Evolutionary conservation across 2,888 invertebrate species (phyloP), one percentile per base, ranked within the genome.

Genomic region (Itoplectis maculator): DNA sequence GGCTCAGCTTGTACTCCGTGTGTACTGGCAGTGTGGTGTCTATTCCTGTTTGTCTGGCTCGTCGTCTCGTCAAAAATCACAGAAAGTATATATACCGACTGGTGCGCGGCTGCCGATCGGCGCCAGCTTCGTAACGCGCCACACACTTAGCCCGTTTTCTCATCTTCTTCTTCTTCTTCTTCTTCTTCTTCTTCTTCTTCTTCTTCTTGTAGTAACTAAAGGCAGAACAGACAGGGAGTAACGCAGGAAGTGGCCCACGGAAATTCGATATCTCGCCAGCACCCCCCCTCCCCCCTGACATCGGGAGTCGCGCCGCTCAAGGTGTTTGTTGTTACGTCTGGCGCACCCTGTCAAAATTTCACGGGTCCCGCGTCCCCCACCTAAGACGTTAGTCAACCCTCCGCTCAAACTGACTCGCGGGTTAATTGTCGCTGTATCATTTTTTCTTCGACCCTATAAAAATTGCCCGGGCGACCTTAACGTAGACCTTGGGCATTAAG

Each of bases 271-370:
- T 61, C 40, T 61, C 35, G 18, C n/a, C 37, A 37, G 37, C 37
- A 9, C 37, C 37, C 37, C 15, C 35, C 56, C 37, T n/a, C n/a
- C n/a, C n/a, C n/a, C n/a, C n/a, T n/a, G n/a, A n/a, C n/a, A n/a
- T 35, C 37, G 15, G 35, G 40, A 37, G 37, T 40, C 61, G 61
- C 80, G 29, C 29, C 5, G 29, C 82, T 79, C 84, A 88, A 85
- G 87, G 86, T 89, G 89, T 90, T 91, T 89, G 89, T 90, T 90
- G 88, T 90, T 88, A 88, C 87, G 86, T 89, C 88, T 87, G 56
- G 59, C 45, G 42, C 29, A 9, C 15, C 59, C 49, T 56, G 72
- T 59, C 72, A 72, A 59, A 15, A 59, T 72, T 35, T 59, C 47
- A 37, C 15, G 61, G 15, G 61, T 61, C 18, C 37, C 61, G 13